Conservation (phyloP, 2,113 vertebrate species). For the Lagopus leucura region DNA sequence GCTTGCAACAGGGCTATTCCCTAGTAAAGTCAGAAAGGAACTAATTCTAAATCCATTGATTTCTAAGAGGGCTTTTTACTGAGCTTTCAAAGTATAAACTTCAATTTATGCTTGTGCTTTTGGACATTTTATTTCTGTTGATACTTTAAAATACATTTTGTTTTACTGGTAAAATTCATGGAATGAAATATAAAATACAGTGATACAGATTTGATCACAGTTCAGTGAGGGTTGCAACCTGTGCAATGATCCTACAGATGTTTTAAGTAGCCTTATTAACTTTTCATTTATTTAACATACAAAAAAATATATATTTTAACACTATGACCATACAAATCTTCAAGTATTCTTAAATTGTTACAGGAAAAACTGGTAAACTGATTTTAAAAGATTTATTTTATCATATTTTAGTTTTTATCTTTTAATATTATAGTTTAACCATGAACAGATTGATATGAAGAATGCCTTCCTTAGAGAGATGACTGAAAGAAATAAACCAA, state of each 20-base stretch:
- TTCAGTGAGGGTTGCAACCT: not conserved
- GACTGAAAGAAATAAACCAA: not conserved
- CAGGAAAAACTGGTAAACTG: not conserved
- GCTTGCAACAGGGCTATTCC: not conserved
- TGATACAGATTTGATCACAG: rapidly evolving
- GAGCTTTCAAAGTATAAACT: not conserved
- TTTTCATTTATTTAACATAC: not conserved
- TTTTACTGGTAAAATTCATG: not conserved
- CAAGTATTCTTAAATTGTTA: not conserved
- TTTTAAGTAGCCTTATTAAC: not conserved
- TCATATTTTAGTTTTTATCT: not conserved
- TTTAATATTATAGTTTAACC: not conserved
- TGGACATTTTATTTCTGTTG: not conserved
- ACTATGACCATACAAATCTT: not conserved
- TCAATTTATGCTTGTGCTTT: not conserved
- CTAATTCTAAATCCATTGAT: not conserved
- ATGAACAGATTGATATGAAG: not conserved
- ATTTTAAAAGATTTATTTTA: not conserved
- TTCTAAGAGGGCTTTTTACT: not conserved
- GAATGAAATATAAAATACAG: not conserved
- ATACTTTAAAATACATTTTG: not conserved
- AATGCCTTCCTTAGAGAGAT: not conserved
- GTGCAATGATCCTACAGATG: not conserved
- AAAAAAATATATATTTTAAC: not conserved
- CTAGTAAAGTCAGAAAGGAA: not conserved